These are phyloP conservation scores for Acipenser oxyrinchus DNA, from an alignment of 2,797 vertebrate species.

Conservation along the genomic window DNA sequence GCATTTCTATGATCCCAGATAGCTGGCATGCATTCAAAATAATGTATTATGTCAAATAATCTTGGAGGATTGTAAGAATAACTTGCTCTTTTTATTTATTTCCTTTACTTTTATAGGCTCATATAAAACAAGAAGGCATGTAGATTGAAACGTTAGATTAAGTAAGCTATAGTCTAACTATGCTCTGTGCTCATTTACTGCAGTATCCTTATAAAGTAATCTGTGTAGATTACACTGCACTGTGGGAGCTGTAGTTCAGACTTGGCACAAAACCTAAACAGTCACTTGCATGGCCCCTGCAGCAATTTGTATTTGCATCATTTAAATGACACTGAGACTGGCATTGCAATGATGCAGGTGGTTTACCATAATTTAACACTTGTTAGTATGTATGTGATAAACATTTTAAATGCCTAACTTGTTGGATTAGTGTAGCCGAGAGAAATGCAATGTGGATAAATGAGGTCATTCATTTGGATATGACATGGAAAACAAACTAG, in stretches of 20 bases:
- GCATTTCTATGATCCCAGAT: too few species aligned
- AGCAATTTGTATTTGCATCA: neutral
- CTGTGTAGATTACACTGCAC: neutral
- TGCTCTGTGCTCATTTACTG: too few species aligned
- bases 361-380: conserved; percentile 18
- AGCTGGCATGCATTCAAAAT: too few species aligned
- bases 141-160: too few species aligned
- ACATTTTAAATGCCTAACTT: conserved; percentile 5
- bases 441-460: conserved; percentile 24
- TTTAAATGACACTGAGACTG: conserved; percentile 4
- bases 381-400: conserved; percentile 17
- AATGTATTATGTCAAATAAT: too few species aligned
- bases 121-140: too few species aligned
- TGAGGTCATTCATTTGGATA: conserved; percentile 37
- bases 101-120: too few species aligned
- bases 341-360: conserved; percentile 11
- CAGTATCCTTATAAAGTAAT: too few species aligned
- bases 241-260: conserved; percentile 8
- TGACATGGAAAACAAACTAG: conserved; percentile 41
- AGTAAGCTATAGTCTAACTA: too few species aligned
- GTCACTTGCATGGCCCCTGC: neutral
- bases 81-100: too few species aligned
- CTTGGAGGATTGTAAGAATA: too few species aligned
- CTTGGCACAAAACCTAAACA: neutral
- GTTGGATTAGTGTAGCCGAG: conserved; percentile 20